Evolutionary conservation across 2,113 vertebrate species (phyloP).

Genomic region (Isurus oxyrinchus): DNA sequence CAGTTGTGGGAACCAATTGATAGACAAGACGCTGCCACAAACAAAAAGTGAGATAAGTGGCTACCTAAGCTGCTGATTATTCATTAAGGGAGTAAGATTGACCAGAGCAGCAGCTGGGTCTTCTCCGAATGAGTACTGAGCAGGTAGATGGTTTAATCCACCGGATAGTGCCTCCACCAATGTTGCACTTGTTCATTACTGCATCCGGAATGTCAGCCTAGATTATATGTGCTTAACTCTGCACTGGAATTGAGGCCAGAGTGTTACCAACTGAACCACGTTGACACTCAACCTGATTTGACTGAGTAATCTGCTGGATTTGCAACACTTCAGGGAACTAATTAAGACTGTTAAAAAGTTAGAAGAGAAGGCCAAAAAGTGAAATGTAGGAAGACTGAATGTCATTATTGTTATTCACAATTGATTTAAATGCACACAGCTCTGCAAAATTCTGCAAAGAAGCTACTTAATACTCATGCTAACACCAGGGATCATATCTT

Average conservation of each 20-base stretch:
- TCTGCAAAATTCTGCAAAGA: background rate
- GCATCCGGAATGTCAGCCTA: background rate
- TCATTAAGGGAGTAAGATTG: background rate
- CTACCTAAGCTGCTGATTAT: background rate
- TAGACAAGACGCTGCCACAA: background rate
- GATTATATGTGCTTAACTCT: background rate
- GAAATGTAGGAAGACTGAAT: background rate
- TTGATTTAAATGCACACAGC: background rate
- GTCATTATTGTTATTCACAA: background rate
- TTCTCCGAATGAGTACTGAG: background rate
- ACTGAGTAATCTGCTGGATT: constrained; percentile 20
- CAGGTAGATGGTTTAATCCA: background rate
- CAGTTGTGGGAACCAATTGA: background rate
- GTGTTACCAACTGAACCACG: background rate
- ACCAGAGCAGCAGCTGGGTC: background rate
- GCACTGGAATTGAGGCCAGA: background rate
- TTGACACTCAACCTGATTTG: background rate
- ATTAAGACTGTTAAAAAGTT: constrained; percentile 10
- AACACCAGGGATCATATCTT: background rate
- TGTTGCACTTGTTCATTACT: background rate
- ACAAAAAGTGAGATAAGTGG: background rate
- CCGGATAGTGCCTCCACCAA: background rate
- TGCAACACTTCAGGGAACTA: background rate
- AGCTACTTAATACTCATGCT: background rate
- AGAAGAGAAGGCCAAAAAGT: background rate